Base-by-base conservation (phyloP, 1,140 invertebrate genomes). In the Nasonia giraulti region DNA sequence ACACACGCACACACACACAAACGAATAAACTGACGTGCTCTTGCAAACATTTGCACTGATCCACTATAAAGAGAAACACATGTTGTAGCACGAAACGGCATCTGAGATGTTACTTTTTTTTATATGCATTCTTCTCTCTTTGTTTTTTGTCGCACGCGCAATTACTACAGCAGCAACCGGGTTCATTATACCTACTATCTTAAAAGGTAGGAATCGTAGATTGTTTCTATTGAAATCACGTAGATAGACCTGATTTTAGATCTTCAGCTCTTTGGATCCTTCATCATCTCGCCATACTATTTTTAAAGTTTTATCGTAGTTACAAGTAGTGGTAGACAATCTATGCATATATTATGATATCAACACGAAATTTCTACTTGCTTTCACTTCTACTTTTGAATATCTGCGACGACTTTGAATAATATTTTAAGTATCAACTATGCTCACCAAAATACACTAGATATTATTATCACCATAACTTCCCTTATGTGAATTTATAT, bases 101-200 rank as follows among this genome's bases (percentile, higher is more conserved):
- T 87, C 68, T 76, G 85, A 85, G 79, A 85, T 87, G 76, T 90
- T 87, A 87, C 83, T 80, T 83, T 87, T 90, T 87, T 88, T 89
- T 91, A 90, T 89, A 88, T 90, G 84, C 91, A 88, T 87, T 89
- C 5, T 62, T 62, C 88, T 89, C 88, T 90, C 90, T 89, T 92
- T 88, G 87, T 88, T 86, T 89, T 81, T 89, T 91, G 86, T 90
- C 88, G 89, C 90, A 90, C 86, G 85, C 87, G 87, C 88, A 88
- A 91, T 88, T 89, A 73, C 80, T 74, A 68, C 85, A 86, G 76
- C 89, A 86, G 88, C 90, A 92, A 91, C 92, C 89, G 92, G 91
- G 90, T 93, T 93, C 89, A 88, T 93, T 90, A 93, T 93, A 91
- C 93, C 93, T 90, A 89, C 89, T 89, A 92, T 93, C 89, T 89